Percentiles rank a stretch among this genome's conserved stretches.
Evolutionary conservation across 1,140 invertebrate genomes (phyloP).

Genomic region (Phymastichus coffea): DNA sequence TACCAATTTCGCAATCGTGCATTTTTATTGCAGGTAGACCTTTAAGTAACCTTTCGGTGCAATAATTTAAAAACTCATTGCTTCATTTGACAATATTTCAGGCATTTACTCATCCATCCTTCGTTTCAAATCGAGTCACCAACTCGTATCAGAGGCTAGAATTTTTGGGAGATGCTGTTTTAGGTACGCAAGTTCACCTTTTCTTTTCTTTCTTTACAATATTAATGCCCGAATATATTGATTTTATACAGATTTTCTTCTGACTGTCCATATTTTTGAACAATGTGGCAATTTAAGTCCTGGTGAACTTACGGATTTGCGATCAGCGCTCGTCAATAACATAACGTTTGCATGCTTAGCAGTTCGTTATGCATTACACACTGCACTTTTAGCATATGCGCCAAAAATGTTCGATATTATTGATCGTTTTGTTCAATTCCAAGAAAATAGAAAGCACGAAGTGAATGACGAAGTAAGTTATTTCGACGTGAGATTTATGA

Average conservation of each 20-base stretch:
- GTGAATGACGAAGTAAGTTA: slow-evolving; percentile 62
- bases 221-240: not conserved
- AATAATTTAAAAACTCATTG: not conserved
- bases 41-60: not conserved
- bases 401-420: slow-evolving; percentile 68
- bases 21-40: slow-evolving; percentile 57
- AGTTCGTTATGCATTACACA: slow-evolving; percentile 82
- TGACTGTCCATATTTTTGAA: slow-evolving; percentile 86
- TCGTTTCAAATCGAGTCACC: slow-evolving; percentile 79
- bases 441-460: slow-evolving; percentile 68
- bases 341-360: slow-evolving; percentile 87
- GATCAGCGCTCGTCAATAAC: slow-evolving; percentile 94
- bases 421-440: slow-evolving; percentile 77
- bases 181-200: slow-evolving; percentile 54
- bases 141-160: slow-evolving; percentile 93
- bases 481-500: not conserved
- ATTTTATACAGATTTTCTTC: slow-evolving; percentile 74
- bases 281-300: slow-evolving; percentile 67
- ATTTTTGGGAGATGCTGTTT: slow-evolving; percentile 93
- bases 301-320: slow-evolving; percentile 86
- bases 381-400: slow-evolving; percentile 67
- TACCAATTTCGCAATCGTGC: slow-evolving; percentile 68
- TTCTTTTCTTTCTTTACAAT: not conserved
- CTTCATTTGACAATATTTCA: slow-evolving; percentile 55
- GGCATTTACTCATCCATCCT: slow-evolving; percentile 92